These are phyloP conservation scores for Plumapathes pennacea DNA, from an alignment of 92 coral and sea anemone genomes.

Conservation along the genomic window DNA sequence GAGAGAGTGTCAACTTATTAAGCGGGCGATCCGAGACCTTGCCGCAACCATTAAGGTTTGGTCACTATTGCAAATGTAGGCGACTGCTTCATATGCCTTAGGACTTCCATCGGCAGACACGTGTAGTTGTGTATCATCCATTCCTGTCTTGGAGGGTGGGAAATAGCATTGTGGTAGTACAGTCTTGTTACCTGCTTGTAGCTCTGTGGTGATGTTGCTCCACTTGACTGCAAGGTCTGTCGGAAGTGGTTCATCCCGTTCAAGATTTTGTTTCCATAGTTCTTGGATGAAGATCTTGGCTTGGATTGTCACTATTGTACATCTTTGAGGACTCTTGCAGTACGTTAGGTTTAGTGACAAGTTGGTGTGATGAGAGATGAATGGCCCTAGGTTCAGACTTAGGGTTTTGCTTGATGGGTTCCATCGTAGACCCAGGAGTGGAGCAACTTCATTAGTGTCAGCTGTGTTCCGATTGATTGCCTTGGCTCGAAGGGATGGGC, in stretches of 20 bases:
- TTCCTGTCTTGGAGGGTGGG: not conserved
- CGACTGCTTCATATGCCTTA: constrained; percentile 59
- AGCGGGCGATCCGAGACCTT: constrained; percentile 28
- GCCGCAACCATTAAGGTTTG: constrained; percentile 38
- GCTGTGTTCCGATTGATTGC: constrained; percentile 2
- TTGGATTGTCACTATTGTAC: too few species aligned
- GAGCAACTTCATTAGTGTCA: constrained; percentile 17
- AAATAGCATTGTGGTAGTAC: constrained; percentile 19
- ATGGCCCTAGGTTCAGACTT: not conserved
- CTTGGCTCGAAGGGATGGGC: constrained; percentile 7
- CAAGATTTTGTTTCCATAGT: constrained; percentile 11
- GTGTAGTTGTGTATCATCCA: constrained; percentile 22
- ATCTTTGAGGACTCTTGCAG: constrained; percentile 35
- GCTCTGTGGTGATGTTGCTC: not conserved
- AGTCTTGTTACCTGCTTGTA: not conserved
- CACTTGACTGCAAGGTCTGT: constrained; percentile 8
- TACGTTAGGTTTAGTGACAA: constrained; percentile 41
- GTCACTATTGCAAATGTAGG: constrained; percentile 29
- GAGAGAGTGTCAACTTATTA: constrained; percentile 3
- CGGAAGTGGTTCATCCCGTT: constrained; percentile 45
- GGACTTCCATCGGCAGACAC: constrained; percentile 50
- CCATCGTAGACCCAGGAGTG: constrained; percentile 57
- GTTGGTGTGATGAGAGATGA: not conserved
- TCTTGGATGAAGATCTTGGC: too few species aligned
- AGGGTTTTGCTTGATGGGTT: constrained; percentile 20